phyloP scores from a whole-genome alignment of 2,888 invertebrate species.

The Hermaeophaga mercurialis region DNA sequence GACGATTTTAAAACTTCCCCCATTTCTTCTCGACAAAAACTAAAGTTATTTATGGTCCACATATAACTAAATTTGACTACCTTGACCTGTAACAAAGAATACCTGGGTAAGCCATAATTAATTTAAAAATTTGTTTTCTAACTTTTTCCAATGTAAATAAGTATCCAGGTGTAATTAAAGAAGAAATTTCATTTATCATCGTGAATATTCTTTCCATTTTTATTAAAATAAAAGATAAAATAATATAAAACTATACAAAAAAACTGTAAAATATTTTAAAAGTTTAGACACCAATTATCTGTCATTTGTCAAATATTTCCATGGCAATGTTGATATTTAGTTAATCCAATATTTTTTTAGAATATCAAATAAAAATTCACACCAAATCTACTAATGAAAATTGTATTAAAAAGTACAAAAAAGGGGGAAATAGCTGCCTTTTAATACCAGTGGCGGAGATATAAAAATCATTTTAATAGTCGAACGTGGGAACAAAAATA shows the following conservation, averaged over 20 bases:
- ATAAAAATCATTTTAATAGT: not conserved
- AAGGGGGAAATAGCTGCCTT: not conserved
- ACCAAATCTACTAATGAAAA: not conserved
- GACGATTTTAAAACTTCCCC: slow-evolving; percentile 99
- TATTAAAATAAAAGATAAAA: not conserved
- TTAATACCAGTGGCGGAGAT: not conserved
- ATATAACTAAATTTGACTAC: slow-evolving; percentile 99
- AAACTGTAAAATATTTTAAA: not conserved
- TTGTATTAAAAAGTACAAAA: not conserved
- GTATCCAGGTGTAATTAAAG: slow-evolving; percentile 19
- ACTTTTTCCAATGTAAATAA: slow-evolving; percentile 25
- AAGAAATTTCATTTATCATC: slow-evolving; percentile 11
- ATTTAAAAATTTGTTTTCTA: slow-evolving; percentile 4
- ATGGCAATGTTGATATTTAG: not conserved
- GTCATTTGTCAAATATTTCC: slow-evolving; percentile 8
- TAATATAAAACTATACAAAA: not conserved
- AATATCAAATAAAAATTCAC: too few species aligned
- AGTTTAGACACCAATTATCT: not conserved
- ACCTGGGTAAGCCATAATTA: not conserved
- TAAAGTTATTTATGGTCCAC: slow-evolving; percentile 99
- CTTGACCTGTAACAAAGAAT: slow-evolving; percentile 81
- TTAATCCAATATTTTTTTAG: too few species aligned
- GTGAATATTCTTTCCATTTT: slow-evolving; percentile 19
- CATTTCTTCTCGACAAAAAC: slow-evolving; percentile 99
- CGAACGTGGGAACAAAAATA: slow-evolving; percentile 7